Percentiles rank a stretch among this genome's conserved stretches.
Evolutionary conservation across 2,113 vertebrate genomes (phyloP).

Genomic region (Scalopus aquaticus): DNA sequence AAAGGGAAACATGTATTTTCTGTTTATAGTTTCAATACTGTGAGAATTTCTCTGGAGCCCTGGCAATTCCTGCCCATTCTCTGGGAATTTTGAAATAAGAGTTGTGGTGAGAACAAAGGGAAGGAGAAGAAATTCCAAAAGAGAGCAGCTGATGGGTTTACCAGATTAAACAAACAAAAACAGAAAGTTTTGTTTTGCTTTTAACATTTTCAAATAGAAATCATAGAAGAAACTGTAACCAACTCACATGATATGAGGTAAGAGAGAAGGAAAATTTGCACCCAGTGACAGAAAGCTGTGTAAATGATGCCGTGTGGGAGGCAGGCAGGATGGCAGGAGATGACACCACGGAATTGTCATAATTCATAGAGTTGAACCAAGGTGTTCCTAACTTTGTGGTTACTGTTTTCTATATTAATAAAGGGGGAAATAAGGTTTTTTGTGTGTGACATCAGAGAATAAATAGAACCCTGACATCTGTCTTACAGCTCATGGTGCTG

Average conservation of each 20-base stretch:
- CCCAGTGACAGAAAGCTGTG: neutral
- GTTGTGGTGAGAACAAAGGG: neutral
- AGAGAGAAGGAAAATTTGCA: neutral
- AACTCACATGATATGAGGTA: neutral
- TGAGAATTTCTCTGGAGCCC: neutral
- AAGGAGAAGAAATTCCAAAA: neutral
- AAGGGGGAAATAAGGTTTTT: neutral
- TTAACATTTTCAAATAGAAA: constrained; percentile 27
- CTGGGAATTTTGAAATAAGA: constrained; percentile 26
- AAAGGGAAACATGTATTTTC: neutral
- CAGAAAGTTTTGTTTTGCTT: neutral
- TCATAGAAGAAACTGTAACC: neutral
- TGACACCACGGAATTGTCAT: neutral
- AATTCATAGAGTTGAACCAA: neutral
- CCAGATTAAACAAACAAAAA: neutral
- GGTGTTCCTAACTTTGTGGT: neutral
- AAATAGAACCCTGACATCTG: neutral
- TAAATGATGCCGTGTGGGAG: neutral
- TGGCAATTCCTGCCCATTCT: neutral
- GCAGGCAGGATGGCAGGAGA: neutral
- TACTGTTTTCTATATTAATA: neutral
- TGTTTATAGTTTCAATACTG: neutral
- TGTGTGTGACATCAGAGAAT: neutral
- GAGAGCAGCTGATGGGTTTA: neutral
- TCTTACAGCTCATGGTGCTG: neutral